phyloP scores from a whole-genome alignment of 1,140 invertebrate genomes.

The Brachystomella parvula region DNA sequence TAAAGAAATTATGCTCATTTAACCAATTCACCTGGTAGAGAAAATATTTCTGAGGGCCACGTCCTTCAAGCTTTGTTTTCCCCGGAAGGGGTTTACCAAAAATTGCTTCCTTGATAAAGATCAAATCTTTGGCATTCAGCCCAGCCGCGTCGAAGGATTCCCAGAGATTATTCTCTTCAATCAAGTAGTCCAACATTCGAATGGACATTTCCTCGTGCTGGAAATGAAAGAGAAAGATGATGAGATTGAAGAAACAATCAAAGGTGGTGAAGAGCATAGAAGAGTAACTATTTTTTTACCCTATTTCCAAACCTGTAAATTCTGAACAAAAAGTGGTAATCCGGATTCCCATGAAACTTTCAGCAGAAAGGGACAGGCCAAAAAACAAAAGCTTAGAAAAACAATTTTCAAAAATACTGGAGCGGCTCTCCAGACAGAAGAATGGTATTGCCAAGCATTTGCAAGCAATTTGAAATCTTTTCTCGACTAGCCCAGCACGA shows the following conservation, averaged over 20 bases:
- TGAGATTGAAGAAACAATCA: too few species aligned
- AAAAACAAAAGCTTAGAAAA: neutral
- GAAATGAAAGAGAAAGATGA: too few species aligned
- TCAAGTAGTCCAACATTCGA: conserved; percentile 46
- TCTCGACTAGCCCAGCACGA: too few species aligned
- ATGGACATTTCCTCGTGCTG: conserved; percentile 49
- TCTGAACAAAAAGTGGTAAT: too few species aligned
- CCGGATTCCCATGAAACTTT: too few species aligned
- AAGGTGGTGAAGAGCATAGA: too few species aligned
- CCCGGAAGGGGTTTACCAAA: conserved; percentile 36
- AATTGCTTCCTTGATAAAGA: conserved; percentile 48
- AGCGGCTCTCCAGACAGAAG: too few species aligned
- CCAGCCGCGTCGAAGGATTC: conserved; percentile 37
- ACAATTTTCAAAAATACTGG: neutral
- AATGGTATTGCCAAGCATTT: too few species aligned
- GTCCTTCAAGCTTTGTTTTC: conserved; percentile 31
- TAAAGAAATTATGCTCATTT: too few species aligned
- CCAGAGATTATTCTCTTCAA: conserved; percentile 42
- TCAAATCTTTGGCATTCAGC: conserved; percentile 40
- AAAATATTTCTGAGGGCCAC: conserved; percentile 41
- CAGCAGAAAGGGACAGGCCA: too few species aligned
- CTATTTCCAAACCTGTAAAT: neutral
- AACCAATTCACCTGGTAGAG: conserved; percentile 47
- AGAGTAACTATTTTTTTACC: neutral
- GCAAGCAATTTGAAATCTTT: neutral